phyloP scores from a whole-genome alignment of 2,113 vertebrate genomes.

The Phyllopteryx taeniolatus region DNA sequence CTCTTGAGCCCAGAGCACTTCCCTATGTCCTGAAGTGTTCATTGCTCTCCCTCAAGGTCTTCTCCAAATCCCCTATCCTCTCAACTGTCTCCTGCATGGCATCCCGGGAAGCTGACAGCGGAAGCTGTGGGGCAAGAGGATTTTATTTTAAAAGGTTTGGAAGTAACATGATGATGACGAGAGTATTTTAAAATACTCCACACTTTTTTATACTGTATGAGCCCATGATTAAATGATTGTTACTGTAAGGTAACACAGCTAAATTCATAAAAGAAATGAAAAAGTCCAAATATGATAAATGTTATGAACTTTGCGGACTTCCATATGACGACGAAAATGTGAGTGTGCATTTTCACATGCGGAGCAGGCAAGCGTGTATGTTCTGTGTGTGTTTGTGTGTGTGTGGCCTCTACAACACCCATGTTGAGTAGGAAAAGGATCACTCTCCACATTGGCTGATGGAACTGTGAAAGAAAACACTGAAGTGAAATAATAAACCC shows the following conservation, averaged over 20 bases:
- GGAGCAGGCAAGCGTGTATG: conserved; percentile 12
- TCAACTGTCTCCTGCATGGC: conserved; percentile 64
- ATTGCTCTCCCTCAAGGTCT: conserved; percentile 69
- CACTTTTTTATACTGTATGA: neutral
- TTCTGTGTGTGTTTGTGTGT: conserved; percentile 22
- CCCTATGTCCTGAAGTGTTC: conserved; percentile 69
- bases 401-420: conserved; percentile 63
- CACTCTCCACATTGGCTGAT: conserved; percentile 55
- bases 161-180: conserved; percentile 41
- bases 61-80: conserved; percentile 70
- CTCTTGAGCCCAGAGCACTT: conserved; percentile 71
- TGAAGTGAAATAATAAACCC: conserved; percentile 66
- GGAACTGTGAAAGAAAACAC: conserved; percentile 71
- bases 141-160: conserved; percentile 11
- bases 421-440: conserved; percentile 55
- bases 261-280: neutral
- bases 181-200: conserved; percentile 18
- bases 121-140: conserved; percentile 23
- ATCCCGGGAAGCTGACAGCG: conserved; percentile 61
- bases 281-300: conserved; percentile 11
- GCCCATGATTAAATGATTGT: neutral
- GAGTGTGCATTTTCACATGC: neutral
- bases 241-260: neutral
- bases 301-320: conserved; percentile 29
- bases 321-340: neutral